These are phyloP conservation scores for Hystrix cristata DNA, from an alignment of 2,113 vertebrate genomes.

Conservation along the genomic window DNA sequence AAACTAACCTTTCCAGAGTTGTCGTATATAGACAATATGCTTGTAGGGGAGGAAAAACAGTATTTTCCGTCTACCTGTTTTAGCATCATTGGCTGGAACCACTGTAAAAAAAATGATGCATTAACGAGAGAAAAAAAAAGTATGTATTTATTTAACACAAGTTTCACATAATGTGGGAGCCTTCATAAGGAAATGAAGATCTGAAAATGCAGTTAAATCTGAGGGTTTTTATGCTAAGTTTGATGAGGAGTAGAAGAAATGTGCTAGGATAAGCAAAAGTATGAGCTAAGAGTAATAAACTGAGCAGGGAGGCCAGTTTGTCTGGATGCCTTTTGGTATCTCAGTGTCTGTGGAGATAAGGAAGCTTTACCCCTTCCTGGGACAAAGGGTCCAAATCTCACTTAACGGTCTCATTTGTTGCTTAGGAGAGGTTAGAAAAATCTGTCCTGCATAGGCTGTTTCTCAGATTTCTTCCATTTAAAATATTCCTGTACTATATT, in stretches of 20 bases:
- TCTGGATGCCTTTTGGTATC: not conserved
- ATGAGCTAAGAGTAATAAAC: not conserved
- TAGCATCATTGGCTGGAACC: not conserved
- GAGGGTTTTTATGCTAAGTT: not conserved
- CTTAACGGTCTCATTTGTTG: not conserved
- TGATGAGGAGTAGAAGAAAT: not conserved
- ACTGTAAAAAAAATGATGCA: not conserved
- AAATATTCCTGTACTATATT: not conserved
- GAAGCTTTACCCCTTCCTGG: not conserved
- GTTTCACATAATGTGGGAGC: not conserved
- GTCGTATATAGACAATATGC: not conserved
- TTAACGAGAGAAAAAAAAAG: not conserved
- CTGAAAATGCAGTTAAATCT: not conserved
- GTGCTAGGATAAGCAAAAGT: not conserved
- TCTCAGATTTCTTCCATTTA: not conserved
- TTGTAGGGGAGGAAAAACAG: not conserved
- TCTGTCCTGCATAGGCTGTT: not conserved
- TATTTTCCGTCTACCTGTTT: not conserved
- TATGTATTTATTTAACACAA: not conserved
- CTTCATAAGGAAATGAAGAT: not conserved
- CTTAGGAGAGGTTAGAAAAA: not conserved
- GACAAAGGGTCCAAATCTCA: not conserved
- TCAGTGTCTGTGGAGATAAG: not conserved
- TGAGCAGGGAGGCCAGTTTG: not conserved
- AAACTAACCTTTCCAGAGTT: not conserved